Evolutionary conservation across 2,113 vertebrate species (phyloP), one percentile per base, ranked within the genome.

Genomic region (Athene noctua): DNA sequence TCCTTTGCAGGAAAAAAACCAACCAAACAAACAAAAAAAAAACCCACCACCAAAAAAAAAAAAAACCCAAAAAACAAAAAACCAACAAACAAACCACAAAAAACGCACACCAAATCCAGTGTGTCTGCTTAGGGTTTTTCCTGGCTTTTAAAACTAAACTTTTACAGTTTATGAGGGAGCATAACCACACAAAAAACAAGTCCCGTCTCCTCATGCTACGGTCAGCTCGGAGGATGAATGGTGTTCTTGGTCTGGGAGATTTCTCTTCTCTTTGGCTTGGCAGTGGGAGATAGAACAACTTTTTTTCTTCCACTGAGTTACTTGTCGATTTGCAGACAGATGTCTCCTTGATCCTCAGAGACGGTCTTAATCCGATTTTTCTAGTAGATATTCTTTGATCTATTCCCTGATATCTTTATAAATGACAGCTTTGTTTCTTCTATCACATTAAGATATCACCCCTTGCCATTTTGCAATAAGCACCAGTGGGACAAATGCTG

Each of bases 381-480:
- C 73, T 40, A 71, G 72, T 11, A 84, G 88, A 89, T 89, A 77
- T 26, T 81, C 91, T 91, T 95, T 91, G 83, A 94, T 95, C 80
- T 95, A 38, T 67, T 88, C 80, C 77, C 80, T 47, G 52, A 17
- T 67, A 84, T 20, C 88, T 89, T 91, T 52, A 71, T 32, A 88
- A 86, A 92, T 74, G 93, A 89, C 93, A 96, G 83, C 83, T 92
- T 81, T 74, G 86, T 89, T 92, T 92, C 82, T 51, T 78, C 83
- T 55, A 19, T 81, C 63, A 25, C 55, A 96, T 96, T 80, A 95
- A 96, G 94, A 81, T 51, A 88, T 91, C 91, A 92, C 77, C 91
- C 52, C 80, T 86, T 81, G 95, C 63, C 77, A 74, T n/a, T 74
- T 4, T 78, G 68, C 19, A 20, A 3, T 51, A 58, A 88, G 68